Conservation (phyloP, 1,140 invertebrate genomes). For the Scylla paramamosain region DNA sequence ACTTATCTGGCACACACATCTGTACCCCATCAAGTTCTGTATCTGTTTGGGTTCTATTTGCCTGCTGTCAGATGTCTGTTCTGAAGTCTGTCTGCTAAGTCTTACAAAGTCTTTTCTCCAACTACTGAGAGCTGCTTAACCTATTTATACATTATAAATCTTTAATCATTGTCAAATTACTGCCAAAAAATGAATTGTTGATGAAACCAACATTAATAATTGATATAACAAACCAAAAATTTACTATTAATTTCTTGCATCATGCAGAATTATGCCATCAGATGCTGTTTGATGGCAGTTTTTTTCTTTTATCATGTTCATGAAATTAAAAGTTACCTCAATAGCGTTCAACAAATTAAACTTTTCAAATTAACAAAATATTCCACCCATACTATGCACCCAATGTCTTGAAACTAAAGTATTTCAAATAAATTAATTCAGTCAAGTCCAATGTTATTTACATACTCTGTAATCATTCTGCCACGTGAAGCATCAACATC, state of each 20-base stretch:
- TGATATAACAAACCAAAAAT: background rate
- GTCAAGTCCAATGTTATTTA: background rate
- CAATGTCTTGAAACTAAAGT: background rate
- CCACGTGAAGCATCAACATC: background rate
- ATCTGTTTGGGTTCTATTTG: constrained; percentile 40
- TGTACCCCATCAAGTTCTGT: background rate
- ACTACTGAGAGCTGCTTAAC: background rate
- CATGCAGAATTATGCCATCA: constrained; percentile 28
- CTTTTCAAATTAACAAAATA: background rate
- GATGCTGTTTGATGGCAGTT: constrained; percentile 10
- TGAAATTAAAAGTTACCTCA: background rate
- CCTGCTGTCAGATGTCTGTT: constrained; percentile 49
- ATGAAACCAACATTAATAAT: background rate
- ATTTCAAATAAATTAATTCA: background rate
- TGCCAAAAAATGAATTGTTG: background rate
- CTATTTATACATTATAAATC: background rate
- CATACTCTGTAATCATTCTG: background rate
- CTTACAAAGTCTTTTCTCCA: constrained; percentile 41
- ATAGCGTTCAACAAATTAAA: background rate
- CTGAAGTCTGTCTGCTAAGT: constrained; percentile 62
- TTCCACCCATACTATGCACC: constrained; percentile 12
- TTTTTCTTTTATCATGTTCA: background rate
- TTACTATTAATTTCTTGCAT: background rate
- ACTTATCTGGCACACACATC: constrained; percentile 23
- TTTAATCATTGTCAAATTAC: background rate